A percentile compares a stretch with the other conserved stretches of the same genome.
Evolutionary conservation across 2,797 vertebrate genomes (phyloP).

Genomic region (Mormyrops boulengeri): DNA sequence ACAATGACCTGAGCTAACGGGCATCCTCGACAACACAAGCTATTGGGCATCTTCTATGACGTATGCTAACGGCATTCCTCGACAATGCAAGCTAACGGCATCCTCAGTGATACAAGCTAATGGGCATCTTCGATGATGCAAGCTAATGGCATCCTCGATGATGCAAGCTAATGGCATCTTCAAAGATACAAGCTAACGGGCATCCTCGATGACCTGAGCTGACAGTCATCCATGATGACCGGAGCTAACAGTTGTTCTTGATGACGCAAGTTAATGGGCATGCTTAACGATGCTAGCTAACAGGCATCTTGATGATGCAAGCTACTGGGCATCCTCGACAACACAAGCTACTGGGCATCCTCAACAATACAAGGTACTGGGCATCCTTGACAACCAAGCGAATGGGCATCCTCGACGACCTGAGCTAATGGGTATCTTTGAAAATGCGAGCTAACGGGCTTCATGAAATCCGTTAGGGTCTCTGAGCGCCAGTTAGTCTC

Average conservation of each 20-base stretch:
- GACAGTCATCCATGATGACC: background rate
- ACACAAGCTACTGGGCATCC: background rate
- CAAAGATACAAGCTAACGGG: background rate
- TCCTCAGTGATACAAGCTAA: background rate
- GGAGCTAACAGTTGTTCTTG: conserved; percentile 15
- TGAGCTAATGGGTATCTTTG: background rate
- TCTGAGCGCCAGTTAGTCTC: background rate
- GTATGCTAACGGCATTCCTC: no score
- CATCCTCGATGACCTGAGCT: background rate
- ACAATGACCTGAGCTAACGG: background rate
- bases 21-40: background rate
- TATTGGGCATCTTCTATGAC: background rate
- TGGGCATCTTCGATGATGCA: background rate
- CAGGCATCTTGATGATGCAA: background rate
- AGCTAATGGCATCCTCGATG: background rate
- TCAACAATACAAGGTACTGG: background rate
- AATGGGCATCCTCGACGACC: background rate
- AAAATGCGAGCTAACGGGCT: background rate
- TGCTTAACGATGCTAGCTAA: background rate
- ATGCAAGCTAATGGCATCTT: background rate
- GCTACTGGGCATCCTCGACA: conserved; percentile 38
- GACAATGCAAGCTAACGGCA: no score
- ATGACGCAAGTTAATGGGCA: conserved; percentile 52
- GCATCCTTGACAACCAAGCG: background rate
- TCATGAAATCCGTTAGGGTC: background rate